Evolutionary conservation across 2,113 vertebrate species (phyloP), one percentile per base, ranked within the genome.

Genomic region (Aptenodytes forsteri): DNA sequence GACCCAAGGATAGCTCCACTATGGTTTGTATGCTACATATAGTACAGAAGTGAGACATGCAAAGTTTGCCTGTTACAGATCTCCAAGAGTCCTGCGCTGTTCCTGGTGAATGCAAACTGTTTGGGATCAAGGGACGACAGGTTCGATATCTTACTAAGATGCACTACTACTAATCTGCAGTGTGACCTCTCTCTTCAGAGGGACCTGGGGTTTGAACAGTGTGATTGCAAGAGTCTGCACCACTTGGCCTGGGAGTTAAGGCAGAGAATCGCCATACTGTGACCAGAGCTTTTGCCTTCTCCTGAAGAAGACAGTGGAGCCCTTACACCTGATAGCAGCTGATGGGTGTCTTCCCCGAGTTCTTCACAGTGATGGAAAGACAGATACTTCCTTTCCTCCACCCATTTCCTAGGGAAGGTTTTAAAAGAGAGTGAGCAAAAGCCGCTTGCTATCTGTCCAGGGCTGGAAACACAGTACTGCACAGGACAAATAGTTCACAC

Each of bases 11-110:
- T 22, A 18, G 55, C 85, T 46, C 44, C 30, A 3, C 36, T 14
- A 7, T 8, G 46, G 38, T 21, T 70, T 4, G 7, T 21, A 6
- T 38, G 34, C 22, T 27, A 4, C 9, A 1, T 7, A 2, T 0
- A 36, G 30, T 25, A 34, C n/a, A 23, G 58, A 40, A 29, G 29
- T 6, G 29, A n/a, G 42, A 50, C 52, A 4, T 12, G 38, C 54
- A 34, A 19, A 26, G 47, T 46, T 46, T 46, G 34, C 38, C n/a
- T 46, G 26, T 21, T 62, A 15, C 18, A 27, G 27, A 15, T 34
- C 34, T 44, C 65, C 47, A 12, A 2, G 36, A 19, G 38, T 23
- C 56, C 34, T 34, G 29, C 1, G 1, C 49, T n/a, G n/a, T 13
- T 55, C 40, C 66, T 55, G 40, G 54, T 29, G 49, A n/a, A 13